Base-by-base conservation (phyloP, 2,113 vertebrate genomes). In the Chitala chitala region DNA sequence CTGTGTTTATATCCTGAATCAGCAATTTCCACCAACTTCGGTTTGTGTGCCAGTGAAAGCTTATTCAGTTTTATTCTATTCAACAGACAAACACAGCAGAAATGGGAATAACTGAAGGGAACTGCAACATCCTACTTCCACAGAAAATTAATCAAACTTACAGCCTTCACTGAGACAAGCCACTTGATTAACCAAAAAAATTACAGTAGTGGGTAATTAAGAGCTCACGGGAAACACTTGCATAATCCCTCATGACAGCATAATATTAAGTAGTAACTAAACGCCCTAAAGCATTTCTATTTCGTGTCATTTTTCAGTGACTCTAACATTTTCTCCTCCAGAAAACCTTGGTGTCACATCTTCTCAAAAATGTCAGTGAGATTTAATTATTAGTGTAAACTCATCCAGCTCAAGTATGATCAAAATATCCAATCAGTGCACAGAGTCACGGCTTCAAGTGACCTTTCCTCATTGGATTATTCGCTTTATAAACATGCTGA, bases 81-180 rank as follows among this genome's bases (percentile, higher is more conserved):
- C 61, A 4, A 55, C 50, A 33, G 38, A 66, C 33, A 33, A 40
- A 17, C 36, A 46, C 24, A 38, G n/a, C 5, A 22, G 2, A 68
- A 3, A 75, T 1, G 24, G 9, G n/a, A 68, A 55, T 69, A 55
- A 42, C 15, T 56, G 70, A 42, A 56, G 54, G 70, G 54, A 38
- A 72, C 58, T 38, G 33, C 73, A 75, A 24, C 40, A 55, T 56
- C 33, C 38, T 54, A 13, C 24, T 69, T 69, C 20, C 9, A 42
- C 20, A 15, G 15, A 12, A 15, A 22, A n/a, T 69, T 54, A 68
- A 75, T 75, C 38, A 58, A 42, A 42, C 63, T 56, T 69, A 64
- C 46, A 75, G 36, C 38, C 33, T n/a, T 68, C 15, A 51, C 68
- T 75, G 69, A 75, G 59, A 69, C 50, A 56, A 75, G 59, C 5